A percentile compares a stretch with the other conserved stretches of the same genome.
These are phyloP conservation scores for human (Homo sapiens) DNA, from an alignment of 2,113 vertebrate genomes.

Conservation along the genomic window GRCh38 chr5:161810501-161811000, in stretches of 20 bases:
- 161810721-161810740: slow-evolving; percentile 40
- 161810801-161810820: slow-evolving; percentile 7
- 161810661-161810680: slow-evolving; percentile 61
- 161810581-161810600: neutral
- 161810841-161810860: neutral
- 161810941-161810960: slow-evolving; percentile 70
- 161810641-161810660: slow-evolving; percentile 72
- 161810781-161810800: neutral
- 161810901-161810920: slow-evolving; percentile 66
- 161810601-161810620: neutral
- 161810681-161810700: slow-evolving; percentile 61
- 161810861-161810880: slow-evolving; percentile 66
- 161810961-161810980: slow-evolving; percentile 70
- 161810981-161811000: slow-evolving; percentile 66
- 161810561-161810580: slow-evolving; percentile 11
- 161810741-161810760: neutral
- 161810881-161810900: slow-evolving; percentile 34
- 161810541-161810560: neutral
- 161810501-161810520: neutral
- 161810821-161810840: neutral
- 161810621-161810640: slow-evolving; percentile 47
- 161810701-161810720: slow-evolving; percentile 55
- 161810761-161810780: slow-evolving; percentile 8
- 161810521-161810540: neutral
- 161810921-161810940: slow-evolving; percentile 64